phyloP scores from a whole-genome alignment of 2,888 invertebrate genomes.

The Cephalotes varians region DNA sequence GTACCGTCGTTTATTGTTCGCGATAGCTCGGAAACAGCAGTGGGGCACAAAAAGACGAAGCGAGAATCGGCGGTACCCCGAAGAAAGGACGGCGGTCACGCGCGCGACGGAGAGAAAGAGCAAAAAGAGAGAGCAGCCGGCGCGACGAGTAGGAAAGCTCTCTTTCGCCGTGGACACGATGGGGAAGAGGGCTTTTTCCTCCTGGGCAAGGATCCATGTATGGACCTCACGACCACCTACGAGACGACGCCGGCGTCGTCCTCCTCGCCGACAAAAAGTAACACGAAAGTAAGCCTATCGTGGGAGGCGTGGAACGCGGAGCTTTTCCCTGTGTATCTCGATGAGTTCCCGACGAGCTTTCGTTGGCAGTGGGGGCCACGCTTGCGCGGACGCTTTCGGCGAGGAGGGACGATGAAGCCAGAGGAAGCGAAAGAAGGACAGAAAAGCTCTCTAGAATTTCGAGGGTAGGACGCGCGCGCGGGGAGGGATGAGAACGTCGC shows the following conservation, averaged over 20 bases:
- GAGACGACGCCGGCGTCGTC: slow-evolving; percentile 66
- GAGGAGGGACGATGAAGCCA: slow-evolving; percentile 61
- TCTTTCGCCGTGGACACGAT: slow-evolving; percentile 54
- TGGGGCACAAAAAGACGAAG: slow-evolving; percentile 40
- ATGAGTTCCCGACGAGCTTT: slow-evolving; percentile 67
- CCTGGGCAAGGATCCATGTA: slow-evolving; percentile 65
- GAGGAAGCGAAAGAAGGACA: slow-evolving; percentile 60
- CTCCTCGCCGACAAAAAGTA: slow-evolving; percentile 71
- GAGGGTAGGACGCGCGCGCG: slow-evolving; percentile 64
- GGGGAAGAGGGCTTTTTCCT: slow-evolving; percentile 69
- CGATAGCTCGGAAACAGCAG: slow-evolving; percentile 61
- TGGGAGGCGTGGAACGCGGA: slow-evolving; percentile 82
- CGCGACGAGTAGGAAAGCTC: slow-evolving; percentile 66
- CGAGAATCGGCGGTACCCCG: slow-evolving; percentile 58
- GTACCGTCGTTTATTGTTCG: slow-evolving; percentile 70
- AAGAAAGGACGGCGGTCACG: slow-evolving; percentile 54
- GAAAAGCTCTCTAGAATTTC: slow-evolving; percentile 67
- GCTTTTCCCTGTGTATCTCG: slow-evolving; percentile 71
- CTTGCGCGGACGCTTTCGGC: slow-evolving; percentile 69
- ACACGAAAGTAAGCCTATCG: slow-evolving; percentile 79
- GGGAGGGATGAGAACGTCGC: slow-evolving; percentile 64
- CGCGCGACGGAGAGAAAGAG: slow-evolving; percentile 58
- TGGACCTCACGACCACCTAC: slow-evolving; percentile 67
- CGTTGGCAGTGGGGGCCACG: slow-evolving; percentile 66
- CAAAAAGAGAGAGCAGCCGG: slow-evolving; percentile 70